These are phyloP conservation scores for Melinaea marsaeus DNA, from an alignment of 2,888 invertebrate species.

Conservation along the genomic window DNA sequence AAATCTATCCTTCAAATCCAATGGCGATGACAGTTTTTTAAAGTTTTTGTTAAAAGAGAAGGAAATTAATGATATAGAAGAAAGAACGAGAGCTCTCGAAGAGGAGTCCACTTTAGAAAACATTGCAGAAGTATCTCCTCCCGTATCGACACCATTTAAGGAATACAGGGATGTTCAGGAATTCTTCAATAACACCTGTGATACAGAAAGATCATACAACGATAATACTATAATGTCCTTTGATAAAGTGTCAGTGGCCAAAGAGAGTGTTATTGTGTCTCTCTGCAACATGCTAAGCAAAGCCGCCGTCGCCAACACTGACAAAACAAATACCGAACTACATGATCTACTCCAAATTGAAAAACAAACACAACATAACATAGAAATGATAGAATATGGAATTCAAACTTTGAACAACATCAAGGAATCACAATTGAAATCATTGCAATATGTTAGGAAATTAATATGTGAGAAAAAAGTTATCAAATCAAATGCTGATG, in stretches of 20 bases:
- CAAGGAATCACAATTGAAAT: constrained; percentile 50
- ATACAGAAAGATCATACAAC: too few relatives aligned
- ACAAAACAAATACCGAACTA: constrained; percentile 43
- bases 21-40: constrained; percentile 64
- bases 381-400: constrained; percentile 52
- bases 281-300: constrained; percentile 61
- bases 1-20: constrained; percentile 59
- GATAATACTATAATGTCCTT: constrained; percentile 64
- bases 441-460: constrained; percentile 49
- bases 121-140: constrained; percentile 54
- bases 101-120: constrained; percentile 50
- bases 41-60: constrained; percentile 60
- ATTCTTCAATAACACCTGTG: constrained; percentile 53
- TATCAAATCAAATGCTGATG: constrained; percentile 34
- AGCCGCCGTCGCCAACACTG: constrained; percentile 47
- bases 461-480: constrained; percentile 49
- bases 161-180: constrained; percentile 59
- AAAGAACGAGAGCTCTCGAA: constrained; percentile 40
- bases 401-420: constrained; percentile 47
- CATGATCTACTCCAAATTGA: constrained; percentile 51
- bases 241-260: constrained; percentile 43
- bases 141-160: constrained; percentile 62
- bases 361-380: constrained; percentile 47
- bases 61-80: constrained; percentile 55
- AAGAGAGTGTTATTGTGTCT: constrained; percentile 56